These are phyloP conservation scores for Stomatorhinus walkeri DNA, from an alignment of 2,797 vertebrate genomes.

Conservation along the genomic window DNA sequence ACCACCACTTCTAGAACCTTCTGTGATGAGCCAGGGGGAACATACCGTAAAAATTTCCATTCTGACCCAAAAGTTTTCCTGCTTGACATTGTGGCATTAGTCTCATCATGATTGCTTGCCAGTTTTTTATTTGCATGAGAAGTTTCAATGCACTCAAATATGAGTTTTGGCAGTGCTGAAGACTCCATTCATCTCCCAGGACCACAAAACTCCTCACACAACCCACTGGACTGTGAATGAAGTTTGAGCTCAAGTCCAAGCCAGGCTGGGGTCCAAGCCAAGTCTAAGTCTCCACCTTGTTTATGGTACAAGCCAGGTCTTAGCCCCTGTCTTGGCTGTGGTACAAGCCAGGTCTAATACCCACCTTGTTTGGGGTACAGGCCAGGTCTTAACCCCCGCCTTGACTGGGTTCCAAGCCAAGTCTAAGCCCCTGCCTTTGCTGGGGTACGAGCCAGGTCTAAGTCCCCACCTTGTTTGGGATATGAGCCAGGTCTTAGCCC, in stretches of 20 bases:
- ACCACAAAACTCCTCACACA: background rate
- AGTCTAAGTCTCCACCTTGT: background rate
- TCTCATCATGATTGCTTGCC: background rate
- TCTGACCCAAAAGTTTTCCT: background rate
- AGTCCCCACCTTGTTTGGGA: background rate
- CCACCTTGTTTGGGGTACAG: background rate
- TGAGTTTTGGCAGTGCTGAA: background rate
- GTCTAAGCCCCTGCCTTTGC: background rate
- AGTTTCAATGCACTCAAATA: background rate
- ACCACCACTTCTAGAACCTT: background rate
- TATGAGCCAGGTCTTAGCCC: background rate
- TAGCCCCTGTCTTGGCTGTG: background rate
- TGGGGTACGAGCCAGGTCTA: background rate
- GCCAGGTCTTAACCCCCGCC: background rate
- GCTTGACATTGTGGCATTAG: background rate
- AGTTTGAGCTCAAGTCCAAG: background rate
- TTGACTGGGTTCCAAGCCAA: background rate
- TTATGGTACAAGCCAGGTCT: background rate
- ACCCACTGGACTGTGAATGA: background rate
- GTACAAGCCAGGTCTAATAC: background rate
- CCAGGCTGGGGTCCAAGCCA: background rate
- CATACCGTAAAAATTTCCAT: background rate
- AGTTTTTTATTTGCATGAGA: background rate
- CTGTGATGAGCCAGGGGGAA: background rate
- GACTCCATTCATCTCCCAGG: background rate